These are phyloP conservation scores for Panthera leo DNA, from an alignment of 2,113 vertebrate genomes.

Conservation along the genomic window DNA sequence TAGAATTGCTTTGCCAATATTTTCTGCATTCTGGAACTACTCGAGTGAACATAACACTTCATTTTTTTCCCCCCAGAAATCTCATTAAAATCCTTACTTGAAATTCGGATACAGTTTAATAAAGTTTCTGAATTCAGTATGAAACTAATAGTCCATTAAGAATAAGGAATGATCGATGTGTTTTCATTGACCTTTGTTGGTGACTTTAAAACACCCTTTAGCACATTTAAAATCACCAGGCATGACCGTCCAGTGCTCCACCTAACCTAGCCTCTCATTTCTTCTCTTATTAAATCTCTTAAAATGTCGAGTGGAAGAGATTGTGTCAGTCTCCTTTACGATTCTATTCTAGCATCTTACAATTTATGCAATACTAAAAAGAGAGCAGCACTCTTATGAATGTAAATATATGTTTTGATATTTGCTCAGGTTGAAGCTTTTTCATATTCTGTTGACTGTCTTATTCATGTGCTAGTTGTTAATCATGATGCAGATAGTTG, in stretches of 20 bases:
- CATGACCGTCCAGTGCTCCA: not conserved
- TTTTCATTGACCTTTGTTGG: not conserved
- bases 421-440: not conserved
- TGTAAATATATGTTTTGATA: not conserved
- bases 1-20: not conserved
- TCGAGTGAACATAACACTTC: not conserved
- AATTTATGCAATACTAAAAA: not conserved
- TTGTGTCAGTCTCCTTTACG: not conserved
- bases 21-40: slow-evolving; percentile 48
- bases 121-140: not conserved
- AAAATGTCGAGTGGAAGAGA: not conserved
- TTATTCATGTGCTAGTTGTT: not conserved
- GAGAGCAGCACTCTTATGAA: not conserved
- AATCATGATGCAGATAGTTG: not conserved
- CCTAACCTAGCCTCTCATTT: not conserved
- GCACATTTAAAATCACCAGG: not conserved
- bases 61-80: not conserved
- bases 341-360: not conserved
- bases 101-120: slow-evolving; percentile 32
- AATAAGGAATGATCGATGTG: not conserved
- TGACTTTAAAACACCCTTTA: not conserved
- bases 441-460: not conserved
- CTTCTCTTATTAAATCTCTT: slow-evolving; percentile 17
- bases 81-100: slow-evolving; percentile 51
- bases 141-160: not conserved